Evolutionary conservation across 2,797 vertebrate species (phyloP).

Genomic region (Xenentodon cancila): DNA sequence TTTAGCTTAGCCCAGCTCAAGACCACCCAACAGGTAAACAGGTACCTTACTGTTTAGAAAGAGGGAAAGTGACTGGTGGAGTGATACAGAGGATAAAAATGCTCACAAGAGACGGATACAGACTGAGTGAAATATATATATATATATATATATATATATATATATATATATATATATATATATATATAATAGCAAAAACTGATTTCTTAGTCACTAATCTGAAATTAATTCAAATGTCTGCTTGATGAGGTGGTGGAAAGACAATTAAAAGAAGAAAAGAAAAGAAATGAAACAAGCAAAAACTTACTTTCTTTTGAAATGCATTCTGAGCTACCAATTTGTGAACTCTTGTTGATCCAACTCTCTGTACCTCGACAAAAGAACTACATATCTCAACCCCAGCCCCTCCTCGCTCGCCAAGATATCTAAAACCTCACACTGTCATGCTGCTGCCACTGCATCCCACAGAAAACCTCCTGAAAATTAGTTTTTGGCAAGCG

Average conservation of each 20-base stretch:
- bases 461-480: slow-evolving; percentile 81
- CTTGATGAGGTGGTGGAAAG: slow-evolving; percentile 4
- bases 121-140: slow-evolving; percentile 59
- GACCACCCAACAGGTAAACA: slow-evolving; percentile 90
- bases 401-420: slow-evolving; percentile 56
- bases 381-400: slow-evolving; percentile 65
- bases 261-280: slow-evolving; percentile 17
- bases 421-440: slow-evolving; percentile 83
- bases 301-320: slow-evolving; percentile 45
- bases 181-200: slow-evolving; percentile 20
- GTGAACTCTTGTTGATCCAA: slow-evolving; percentile 65
- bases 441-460: slow-evolving; percentile 80
- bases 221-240: slow-evolving; percentile 47
- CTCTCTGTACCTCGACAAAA: slow-evolving; percentile 75
- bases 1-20: slow-evolving; percentile 82
- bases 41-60: slow-evolving; percentile 79
- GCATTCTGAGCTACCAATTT: slow-evolving; percentile 72
- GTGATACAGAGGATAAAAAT: slow-evolving; percentile 62
- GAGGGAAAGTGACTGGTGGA: slow-evolving; percentile 57
- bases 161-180: too few relatives aligned
- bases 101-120: slow-evolving; percentile 57
- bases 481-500: slow-evolving; percentile 86
- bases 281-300: slow-evolving; percentile 6
- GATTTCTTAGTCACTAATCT: slow-evolving; percentile 45
- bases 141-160: slow-evolving; percentile 2